Evolutionary conservation across 2,113 vertebrate genomes (phyloP), one percentile per base, ranked within the genome.

Genomic region (Ellobius talpinus): DNA sequence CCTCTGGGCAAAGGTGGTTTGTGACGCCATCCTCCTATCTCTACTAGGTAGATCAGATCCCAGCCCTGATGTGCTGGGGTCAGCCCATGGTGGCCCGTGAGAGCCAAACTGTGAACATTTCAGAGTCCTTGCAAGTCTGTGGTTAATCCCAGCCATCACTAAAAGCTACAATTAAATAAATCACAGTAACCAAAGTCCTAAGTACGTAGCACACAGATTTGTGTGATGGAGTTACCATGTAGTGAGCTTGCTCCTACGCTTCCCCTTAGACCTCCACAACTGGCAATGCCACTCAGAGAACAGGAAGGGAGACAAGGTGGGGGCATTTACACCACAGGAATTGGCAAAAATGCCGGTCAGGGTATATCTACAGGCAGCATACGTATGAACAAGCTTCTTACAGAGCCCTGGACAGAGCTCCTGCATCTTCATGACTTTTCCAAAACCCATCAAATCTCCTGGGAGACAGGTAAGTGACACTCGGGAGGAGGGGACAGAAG

Each of bases 241-340:
- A 3, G 9, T 1, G 36, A 26, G 42, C 0, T 5, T 17, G 36
- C 52, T 23, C 3, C 29, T 1, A 13, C 0, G 1, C 10, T 0
- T 26, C n/a, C 33, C 33, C 68, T 72, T 47, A n/a, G 21, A 36
- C 7, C 0, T 24, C 42, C 26, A 10, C 6, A 39, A 14, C 11
- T 13, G 0, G n/a, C 0, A 65, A 19, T 1, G 6, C 47, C 86
- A 23, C 0, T 3, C 1, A 21, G 72, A 66, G 4, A 50, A 39
- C 66, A 7, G 21, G 14, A 31, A 58, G 42, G 9, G 0, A 3
- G 26, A 39, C 12, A 2, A 0, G 17, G 73, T 0, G 7, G 81
- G 21, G 65, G 13, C 10, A 11, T 50, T 68, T 65, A 82, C 0
- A 12, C 87, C 68, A 47, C 3, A 52, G 93, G 21, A 19, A 77